Evolutionary conservation across 2,888 invertebrate species (phyloP).

Genomic region (Seladonia tumulorum): DNA sequence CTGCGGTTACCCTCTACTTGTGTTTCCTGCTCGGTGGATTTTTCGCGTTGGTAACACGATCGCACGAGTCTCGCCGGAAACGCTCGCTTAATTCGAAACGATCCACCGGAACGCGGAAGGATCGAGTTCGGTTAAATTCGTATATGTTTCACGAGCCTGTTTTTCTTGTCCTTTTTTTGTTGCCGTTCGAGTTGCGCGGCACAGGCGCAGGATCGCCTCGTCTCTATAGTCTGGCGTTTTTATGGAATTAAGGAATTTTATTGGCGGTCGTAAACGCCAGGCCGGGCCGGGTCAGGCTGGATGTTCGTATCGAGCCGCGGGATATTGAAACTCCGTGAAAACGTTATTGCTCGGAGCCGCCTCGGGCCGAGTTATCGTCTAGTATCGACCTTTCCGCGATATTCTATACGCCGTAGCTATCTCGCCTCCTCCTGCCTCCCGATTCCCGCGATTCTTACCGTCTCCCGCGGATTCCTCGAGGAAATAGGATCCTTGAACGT

Average conservation of each 20-base stretch:
- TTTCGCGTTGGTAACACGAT: slow-evolving; percentile 44
- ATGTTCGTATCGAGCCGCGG: slow-evolving; percentile 2
- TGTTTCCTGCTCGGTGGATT: slow-evolving; percentile 31
- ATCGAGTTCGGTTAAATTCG: slow-evolving; percentile 54
- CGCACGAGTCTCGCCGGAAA: slow-evolving; percentile 29
- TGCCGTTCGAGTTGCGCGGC: not conserved
- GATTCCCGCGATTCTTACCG: not conserved
- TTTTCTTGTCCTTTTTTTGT: not conserved
- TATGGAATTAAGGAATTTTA: not conserved
- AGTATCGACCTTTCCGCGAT: slow-evolving; percentile 2
- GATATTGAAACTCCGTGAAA: slow-evolving; percentile 10
- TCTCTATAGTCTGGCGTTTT: not conserved
- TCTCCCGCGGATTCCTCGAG: not conserved
- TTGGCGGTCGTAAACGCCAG: not conserved
- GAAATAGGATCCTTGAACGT: slow-evolving; percentile 4
- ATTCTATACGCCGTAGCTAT: not conserved
- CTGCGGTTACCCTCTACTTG: not conserved
- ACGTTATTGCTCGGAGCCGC: slow-evolving; percentile 1
- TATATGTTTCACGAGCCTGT: slow-evolving; percentile 31
- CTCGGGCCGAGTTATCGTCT: slow-evolving; percentile 8
- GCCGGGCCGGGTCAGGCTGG: not conserved
- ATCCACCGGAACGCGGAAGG: slow-evolving; percentile 55
- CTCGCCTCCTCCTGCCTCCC: not conserved
- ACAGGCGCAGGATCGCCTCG: not conserved
- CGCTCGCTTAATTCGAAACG: slow-evolving; percentile 50